These are phyloP conservation scores for Sprattus sprattus DNA, from an alignment of 2,113 vertebrate species.

Conservation along the genomic window DNA sequence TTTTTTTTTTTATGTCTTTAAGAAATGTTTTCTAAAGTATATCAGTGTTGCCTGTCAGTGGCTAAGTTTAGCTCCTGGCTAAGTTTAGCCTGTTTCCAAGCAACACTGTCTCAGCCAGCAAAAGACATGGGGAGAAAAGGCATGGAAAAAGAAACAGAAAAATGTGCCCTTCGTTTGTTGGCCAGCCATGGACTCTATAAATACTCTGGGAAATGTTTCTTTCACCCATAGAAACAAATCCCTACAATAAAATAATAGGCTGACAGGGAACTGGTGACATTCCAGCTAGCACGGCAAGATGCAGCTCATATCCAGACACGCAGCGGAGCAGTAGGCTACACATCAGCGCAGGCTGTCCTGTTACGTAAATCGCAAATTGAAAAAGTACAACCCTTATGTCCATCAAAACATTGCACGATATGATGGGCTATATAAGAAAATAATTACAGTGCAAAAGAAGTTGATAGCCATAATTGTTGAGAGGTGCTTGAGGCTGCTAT, in stretches of 20 bases:
- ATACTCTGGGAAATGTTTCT: background rate
- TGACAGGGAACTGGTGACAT: background rate
- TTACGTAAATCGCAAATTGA: slow-evolving; percentile 2
- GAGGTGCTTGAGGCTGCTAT: background rate
- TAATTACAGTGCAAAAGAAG: background rate
- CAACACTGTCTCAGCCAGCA: background rate
- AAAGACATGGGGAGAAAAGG: background rate
- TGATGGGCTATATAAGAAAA: background rate
- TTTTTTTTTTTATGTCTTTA: background rate
- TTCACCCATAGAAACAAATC: background rate
- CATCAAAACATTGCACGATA: background rate
- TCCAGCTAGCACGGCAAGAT: background rate
- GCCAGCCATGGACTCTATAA: background rate
- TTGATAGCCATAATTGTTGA: slow-evolving; percentile 7
- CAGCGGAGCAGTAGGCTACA: background rate
- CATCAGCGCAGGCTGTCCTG: background rate
- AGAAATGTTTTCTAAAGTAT: background rate
- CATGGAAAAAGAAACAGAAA: background rate
- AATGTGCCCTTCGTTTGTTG: background rate
- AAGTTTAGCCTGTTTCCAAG: slow-evolving; percentile 1
- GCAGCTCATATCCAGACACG: background rate
- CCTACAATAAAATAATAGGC: slow-evolving; percentile 1
- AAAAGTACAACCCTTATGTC: background rate
- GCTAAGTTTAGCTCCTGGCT: background rate
- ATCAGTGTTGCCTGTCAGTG: background rate